Evolutionary conservation across 1,140 invertebrate species (phyloP).

Genomic region (Pteromalus puparum): DNA sequence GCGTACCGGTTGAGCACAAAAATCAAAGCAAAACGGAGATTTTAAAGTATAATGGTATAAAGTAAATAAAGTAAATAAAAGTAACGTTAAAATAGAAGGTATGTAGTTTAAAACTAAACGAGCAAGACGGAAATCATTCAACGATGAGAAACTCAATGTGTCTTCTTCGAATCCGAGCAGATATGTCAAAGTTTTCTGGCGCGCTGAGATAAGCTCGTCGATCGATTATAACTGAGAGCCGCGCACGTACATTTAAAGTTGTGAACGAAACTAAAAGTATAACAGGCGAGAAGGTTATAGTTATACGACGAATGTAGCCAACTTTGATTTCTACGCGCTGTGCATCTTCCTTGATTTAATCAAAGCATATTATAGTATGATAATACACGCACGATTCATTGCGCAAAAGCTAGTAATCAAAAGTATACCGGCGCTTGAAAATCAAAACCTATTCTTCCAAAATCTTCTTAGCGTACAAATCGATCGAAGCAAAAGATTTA

Average conservation of each 20-base stretch:
- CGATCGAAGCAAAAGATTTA: not conserved
- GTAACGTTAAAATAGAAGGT: not conserved
- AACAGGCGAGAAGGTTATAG: constrained; percentile 9
- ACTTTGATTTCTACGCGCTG: constrained; percentile 34
- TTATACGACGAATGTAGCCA: constrained; percentile 9
- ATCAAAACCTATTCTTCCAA: not conserved
- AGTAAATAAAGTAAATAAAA: constrained; percentile 27
- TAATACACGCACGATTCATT: not conserved
- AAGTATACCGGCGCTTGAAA: not conserved
- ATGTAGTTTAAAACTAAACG: not conserved
- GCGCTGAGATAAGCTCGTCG: not conserved
- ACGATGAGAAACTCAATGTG: constrained; percentile 49
- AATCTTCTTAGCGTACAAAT: constrained; percentile 27
- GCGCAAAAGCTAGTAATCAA: not conserved
- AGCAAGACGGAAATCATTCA: constrained; percentile 23
- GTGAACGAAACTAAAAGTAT: not conserved
- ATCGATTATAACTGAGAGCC: not conserved
- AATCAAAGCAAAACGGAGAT: constrained; percentile 52
- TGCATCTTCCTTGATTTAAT: too few species aligned
- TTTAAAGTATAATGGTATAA: constrained; percentile 23
- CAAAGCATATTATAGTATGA: too few species aligned
- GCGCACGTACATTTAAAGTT: too few species aligned
- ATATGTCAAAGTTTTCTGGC: constrained; percentile 50
- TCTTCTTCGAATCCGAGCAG: constrained; percentile 46
- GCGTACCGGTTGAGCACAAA: constrained; percentile 51